Conservation (phyloP, 53 echinoderm and acorn worm genomes). For the Temnopleurus reevesii region DNA sequence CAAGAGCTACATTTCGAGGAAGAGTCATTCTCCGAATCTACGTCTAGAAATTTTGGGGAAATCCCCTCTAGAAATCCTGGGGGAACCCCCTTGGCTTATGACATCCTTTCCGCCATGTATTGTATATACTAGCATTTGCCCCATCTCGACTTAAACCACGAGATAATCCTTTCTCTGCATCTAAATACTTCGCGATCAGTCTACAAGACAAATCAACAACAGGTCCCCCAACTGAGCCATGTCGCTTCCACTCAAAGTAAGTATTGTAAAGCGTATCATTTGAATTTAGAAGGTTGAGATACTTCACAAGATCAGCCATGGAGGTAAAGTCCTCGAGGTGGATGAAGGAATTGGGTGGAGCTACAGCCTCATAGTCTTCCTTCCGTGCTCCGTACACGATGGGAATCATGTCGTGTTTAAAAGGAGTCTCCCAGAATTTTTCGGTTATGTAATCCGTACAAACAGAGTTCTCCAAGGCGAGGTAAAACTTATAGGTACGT, state of each 20-base stretch:
- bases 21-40: too few species aligned
- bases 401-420: conserved; percentile 64
- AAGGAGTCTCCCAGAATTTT: conserved; percentile 64
- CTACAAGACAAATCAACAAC: too few species aligned
- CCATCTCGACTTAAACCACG: too few species aligned
- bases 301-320: conserved; percentile 48
- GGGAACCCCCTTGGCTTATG: too few species aligned
- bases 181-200: too few species aligned
- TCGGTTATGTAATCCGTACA: conserved; percentile 75
- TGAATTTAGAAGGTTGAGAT: conserved; percentile 49
- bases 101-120: too few species aligned
- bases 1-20: too few species aligned
- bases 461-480: conserved; percentile 71
- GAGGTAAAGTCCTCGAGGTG: conserved; percentile 68
- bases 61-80: too few species aligned
- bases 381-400: conserved; percentile 71
- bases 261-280: conserved; percentile 50
- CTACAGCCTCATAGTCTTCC: conserved; percentile 52
- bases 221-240: too few species aligned
- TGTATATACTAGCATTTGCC: too few species aligned
- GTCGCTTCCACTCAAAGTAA: conserved; percentile 73
- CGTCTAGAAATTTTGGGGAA: too few species aligned
- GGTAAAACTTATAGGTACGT: conserved; percentile 70
- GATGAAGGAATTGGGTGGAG: conserved; percentile 73
- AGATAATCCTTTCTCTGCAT: too few species aligned